These are phyloP conservation scores for Xylocopa sonorina DNA, from an alignment of 1,140 invertebrate species.

Conservation along the genomic window DNA sequence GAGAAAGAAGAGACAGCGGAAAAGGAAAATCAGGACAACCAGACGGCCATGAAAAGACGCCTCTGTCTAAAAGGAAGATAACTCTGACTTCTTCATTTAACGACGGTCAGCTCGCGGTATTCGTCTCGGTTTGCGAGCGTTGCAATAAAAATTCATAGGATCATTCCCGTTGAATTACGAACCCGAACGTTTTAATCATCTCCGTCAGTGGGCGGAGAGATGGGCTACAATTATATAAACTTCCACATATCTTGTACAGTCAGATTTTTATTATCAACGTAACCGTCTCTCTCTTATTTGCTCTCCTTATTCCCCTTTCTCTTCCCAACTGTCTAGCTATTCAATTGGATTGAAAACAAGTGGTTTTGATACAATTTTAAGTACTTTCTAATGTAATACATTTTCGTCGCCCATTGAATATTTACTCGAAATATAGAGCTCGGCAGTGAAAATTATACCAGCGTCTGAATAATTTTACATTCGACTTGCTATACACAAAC, in stretches of 20 bases:
- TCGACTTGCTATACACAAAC: too few relatives aligned
- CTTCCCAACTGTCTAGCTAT: too few relatives aligned
- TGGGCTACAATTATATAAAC: slow-evolving; percentile 18
- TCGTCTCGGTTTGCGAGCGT: neutral
- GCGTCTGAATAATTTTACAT: too few relatives aligned
- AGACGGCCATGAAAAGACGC: slow-evolving; percentile 4
- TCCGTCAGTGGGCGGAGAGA: neutral
- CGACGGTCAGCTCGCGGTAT: slow-evolving; percentile 21
- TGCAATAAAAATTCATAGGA: slow-evolving; percentile 21
- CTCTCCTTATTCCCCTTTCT: too few relatives aligned
- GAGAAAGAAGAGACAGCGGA: neutral
- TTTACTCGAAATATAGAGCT: too few relatives aligned
- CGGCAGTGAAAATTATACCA: too few relatives aligned
- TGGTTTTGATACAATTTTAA: too few relatives aligned
- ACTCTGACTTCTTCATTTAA: neutral
- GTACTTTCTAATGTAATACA: too few relatives aligned
- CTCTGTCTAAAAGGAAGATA: neutral
- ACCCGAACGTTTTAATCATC: slow-evolving; percentile 30
- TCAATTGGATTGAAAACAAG: too few relatives aligned
- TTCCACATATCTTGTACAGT: neutral
- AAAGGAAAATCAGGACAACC: neutral
- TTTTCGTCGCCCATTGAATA: too few relatives aligned
- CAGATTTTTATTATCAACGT: too few relatives aligned
- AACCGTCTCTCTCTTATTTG: too few relatives aligned
- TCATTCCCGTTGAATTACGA: slow-evolving; percentile 1